Evolutionary conservation across 2,888 invertebrate genomes (phyloP).

Genomic region (Caenorhabditis sp.): DNA sequence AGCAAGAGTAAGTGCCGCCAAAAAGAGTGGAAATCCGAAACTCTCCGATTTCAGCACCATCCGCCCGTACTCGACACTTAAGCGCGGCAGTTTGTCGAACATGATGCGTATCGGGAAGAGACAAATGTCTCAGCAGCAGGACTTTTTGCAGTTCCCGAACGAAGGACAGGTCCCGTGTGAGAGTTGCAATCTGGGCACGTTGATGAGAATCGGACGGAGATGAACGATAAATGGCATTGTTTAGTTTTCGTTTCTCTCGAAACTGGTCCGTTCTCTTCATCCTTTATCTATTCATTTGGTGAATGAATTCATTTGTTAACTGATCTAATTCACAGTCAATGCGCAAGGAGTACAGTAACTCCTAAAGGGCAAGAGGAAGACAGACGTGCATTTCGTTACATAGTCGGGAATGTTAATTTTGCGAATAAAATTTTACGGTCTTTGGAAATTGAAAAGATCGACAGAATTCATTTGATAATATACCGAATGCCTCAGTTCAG

Average conservation of each 20-base stretch:
- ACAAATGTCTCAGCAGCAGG: constrained; percentile 24
- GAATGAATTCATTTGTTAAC: constrained; percentile 47
- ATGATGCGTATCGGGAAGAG: constrained; percentile 61
- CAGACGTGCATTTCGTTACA: no score
- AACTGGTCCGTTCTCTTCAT: constrained; percentile 36
- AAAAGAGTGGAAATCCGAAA: constrained; percentile 1
- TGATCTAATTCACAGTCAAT: not conserved
- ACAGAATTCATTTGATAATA: no score
- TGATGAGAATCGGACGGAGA: constrained; percentile 55
- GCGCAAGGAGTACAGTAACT: not conserved
- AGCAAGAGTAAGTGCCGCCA: constrained; percentile 31
- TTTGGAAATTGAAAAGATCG: no score
- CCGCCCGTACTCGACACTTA: constrained; percentile 37
- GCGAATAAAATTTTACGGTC: no score
- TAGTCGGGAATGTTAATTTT: no score
- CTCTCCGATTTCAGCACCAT: constrained; percentile 24
- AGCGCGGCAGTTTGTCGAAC: constrained; percentile 56
- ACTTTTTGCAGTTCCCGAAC: constrained; percentile 35
- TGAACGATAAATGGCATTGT: constrained; percentile 23
- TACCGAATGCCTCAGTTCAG: no score
- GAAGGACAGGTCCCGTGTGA: constrained; percentile 41
- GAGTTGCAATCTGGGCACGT: constrained; percentile 50
- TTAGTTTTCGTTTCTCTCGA: constrained; percentile 37
- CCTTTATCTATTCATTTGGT: constrained; percentile 28
- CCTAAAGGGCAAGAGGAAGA: no score